Base-by-base conservation (phyloP, 1,140 invertebrate genomes). In the Carposina sasakii region DNA sequence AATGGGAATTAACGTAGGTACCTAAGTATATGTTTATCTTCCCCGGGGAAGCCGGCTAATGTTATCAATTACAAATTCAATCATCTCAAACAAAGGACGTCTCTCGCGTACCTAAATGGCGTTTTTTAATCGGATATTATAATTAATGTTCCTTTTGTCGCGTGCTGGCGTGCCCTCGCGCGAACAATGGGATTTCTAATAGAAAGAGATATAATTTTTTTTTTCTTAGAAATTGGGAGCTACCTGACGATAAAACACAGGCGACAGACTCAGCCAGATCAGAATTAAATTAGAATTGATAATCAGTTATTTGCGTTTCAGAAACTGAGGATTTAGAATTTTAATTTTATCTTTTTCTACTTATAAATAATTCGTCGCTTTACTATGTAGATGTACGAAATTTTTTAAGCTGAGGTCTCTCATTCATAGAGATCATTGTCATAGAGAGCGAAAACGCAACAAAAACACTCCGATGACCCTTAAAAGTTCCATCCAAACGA, bases 71-170 rank as follows among this genome's bases (percentile, higher is more conserved):
- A 63, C 50, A 70, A 79, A 81, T 79, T 76, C 77, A 81, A 84
- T 81, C 74, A 76, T 76, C 66, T 78, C 79, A 81, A 78, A 84
- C 79, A 84, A 84, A 81, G 67, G 57, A 65, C 61, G 59, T 66
- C 69, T 72, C 69, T 67, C 63, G 67, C 74, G 64, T 67, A 67
- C 62, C 81, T 82, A 85, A 85, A 86, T 85, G 75, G 76, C 81
- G 73, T 84, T 86, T 85, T 85, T 83, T 84, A 85, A 86, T 86
- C 85, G 81, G 81, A 86, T 86, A 85, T 86, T 85, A 85, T 86
- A 86, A 86, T 86, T 86, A 85, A 86, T 86, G 85, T 85, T 73
- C 75, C 77, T 85, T 85, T 85, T 84, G 82, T 78, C 75, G 73
- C 84, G 72, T 73, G 75, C 71, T 83, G 79, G 81, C 77, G 70